Evolutionary conservation across 2,888 invertebrate genomes (phyloP), one percentile per base, ranked within the genome.

Genomic region (Antheraea assamensis): DNA sequence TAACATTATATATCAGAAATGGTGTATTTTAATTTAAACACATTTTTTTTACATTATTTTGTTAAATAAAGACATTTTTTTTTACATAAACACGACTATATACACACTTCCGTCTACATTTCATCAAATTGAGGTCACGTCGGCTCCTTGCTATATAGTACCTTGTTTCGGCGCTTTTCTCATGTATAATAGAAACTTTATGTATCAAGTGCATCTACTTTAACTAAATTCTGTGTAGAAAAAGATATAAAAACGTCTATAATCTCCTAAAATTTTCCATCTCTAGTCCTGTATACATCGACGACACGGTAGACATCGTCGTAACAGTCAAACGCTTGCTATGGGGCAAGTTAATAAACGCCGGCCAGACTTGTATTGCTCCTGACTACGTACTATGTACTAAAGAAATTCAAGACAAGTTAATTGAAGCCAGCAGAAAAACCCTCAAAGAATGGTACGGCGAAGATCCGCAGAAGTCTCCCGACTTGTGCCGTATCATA

Each of bases 341-440:
- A 4, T 99, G 99, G 99, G 99, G 99, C 17, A 99, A 99, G 94
- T 96, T 96, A 82, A 95, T 98, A 74, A 99, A 99, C 91, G 95
- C 95, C 17, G 99, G 99, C 0, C 99, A 99, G 93, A 99, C 99
- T 0, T 99, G 99, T 91, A 97, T 99, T 78, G 98, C 99, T 0
- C 99, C 99, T 0, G 99, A 99, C 92, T 99, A 99, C 87, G 85
- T 99, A 27, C 93, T 99, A 3, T 98, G 98, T 91, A 96, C 97
- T 21, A 96, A 96, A 83, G 96, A 97, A 85, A 95, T 97, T 0
- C 97, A 98, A 91, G 96, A 96, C n/a, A 95, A 95, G 79, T 96
- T 98, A 81, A 85, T 98, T 10, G 93, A 95, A 47, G 95, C 95
- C 73, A 96, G 97, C 3, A 96, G 96, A 85, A 95, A 95, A 76